Evolutionary conservation across 2,888 invertebrate species (phyloP), one percentile per base, ranked within the genome.

Genomic region (Epiblema foenella): DNA sequence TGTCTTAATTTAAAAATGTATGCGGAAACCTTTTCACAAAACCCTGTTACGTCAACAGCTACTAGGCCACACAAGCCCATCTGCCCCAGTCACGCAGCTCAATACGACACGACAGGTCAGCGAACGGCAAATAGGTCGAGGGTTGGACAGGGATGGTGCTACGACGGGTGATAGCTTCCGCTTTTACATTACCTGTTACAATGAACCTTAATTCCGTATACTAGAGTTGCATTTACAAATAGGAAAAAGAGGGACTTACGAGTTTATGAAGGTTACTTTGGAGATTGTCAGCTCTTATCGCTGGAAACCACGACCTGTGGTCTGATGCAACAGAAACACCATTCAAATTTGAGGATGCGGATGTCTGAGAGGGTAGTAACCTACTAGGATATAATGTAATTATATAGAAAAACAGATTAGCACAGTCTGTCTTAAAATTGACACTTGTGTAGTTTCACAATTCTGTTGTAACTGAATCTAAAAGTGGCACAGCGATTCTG

Each of bases 121-220:
- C 66, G 73, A 57, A 69, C 73, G 56, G 54, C 54, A 73, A 73
- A 57, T 69, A 58, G 73, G 73, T 73, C 73, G 73, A 63, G 69
- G 66, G 66, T 67, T 73, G 56, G 46, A 72, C 64, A 51, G 70
- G 70, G 70, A 66, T 70, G 70, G 54, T 52, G 39, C 69, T 12
- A 58, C 63, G 52, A 52, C 20, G 51, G 62, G 62, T 52, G 12
- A 63, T 18, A 24, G 37, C 37, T 54, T 64, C 64, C 52, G 52
- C 52, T 54, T 54, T 62, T 51, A 15, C 29, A 12, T 51, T 39
- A n/a, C 18, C 52, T 20, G 15, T n/a, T 39, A 54, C 29, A 52
- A 63, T 18, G 1, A 54, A 54, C 52, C 2, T 52, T 63, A 51
- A 3, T n/a, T 15, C 20, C n/a, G 20, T 15, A 15, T 8, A 54